Percentiles rank a stretch among this genome's conserved stretches.
These are phyloP conservation scores for Mustela lutreola DNA, from an alignment of 2,113 vertebrate genomes.

Conservation along the genomic window DNA sequence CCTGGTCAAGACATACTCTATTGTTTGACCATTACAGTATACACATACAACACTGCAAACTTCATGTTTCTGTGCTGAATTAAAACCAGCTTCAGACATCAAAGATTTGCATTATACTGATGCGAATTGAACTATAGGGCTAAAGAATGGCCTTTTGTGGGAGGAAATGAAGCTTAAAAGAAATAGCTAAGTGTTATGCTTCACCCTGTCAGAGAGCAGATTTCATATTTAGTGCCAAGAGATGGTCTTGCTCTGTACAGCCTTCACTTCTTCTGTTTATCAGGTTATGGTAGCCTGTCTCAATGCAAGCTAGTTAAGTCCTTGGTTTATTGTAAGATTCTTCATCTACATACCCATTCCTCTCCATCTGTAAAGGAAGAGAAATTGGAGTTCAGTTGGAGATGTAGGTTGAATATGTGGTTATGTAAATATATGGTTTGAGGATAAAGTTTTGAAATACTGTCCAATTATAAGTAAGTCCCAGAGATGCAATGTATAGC, in stretches of 20 bases:
- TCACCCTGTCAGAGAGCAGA: background rate
- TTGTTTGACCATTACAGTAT: background rate
- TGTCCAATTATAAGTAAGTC: background rate
- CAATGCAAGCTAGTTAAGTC: background rate
- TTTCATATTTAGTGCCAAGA: background rate
- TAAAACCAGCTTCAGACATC: constrained; percentile 45
- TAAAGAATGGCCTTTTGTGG: constrained; percentile 65
- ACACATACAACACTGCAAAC: background rate
- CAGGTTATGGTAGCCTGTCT: background rate
- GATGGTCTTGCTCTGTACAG: background rate
- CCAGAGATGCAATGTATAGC: background rate
- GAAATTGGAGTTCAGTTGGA: background rate
- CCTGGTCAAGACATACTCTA: constrained; percentile 12
- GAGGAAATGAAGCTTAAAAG: constrained; percentile 44
- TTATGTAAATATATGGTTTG: background rate
- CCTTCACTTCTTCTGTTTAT: background rate
- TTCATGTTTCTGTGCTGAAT: constrained; percentile 16
- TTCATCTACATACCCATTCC: background rate
- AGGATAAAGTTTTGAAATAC: background rate
- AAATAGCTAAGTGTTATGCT: constrained; percentile 47
- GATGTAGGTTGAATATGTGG: background rate
- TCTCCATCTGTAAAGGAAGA: background rate
- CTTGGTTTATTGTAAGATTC: background rate
- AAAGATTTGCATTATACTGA: constrained; percentile 65
- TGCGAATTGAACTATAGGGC: constrained; percentile 26